These are phyloP conservation scores for Neopelma chrysocephalum DNA, from an alignment of 2,797 vertebrate genomes.

Conservation along the genomic window DNA sequence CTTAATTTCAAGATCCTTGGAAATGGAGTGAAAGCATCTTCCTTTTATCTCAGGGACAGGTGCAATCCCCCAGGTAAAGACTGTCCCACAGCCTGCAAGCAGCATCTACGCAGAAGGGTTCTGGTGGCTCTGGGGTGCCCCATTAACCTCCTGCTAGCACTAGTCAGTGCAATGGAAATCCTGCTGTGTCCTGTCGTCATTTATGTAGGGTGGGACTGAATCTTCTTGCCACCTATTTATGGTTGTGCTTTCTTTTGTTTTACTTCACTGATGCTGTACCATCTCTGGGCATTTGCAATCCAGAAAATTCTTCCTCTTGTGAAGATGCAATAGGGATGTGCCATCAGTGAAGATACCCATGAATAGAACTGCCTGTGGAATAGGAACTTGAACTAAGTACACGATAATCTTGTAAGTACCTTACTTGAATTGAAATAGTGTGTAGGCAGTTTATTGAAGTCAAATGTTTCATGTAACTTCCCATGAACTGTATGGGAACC, in stretches of 20 bases:
- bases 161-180: neutral
- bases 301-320: neutral
- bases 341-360: neutral
- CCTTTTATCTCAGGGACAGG: neutral
- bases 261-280: neutral
- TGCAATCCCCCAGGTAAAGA: neutral
- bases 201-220: neutral
- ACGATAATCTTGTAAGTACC: neutral
- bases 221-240: neutral
- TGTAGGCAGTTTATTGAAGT: neutral
- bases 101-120: neutral
- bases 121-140: accelerated
- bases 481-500: neutral
- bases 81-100: neutral
- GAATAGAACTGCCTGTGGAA: neutral
- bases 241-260: neutral
- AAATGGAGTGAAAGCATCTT: accelerated
- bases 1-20: neutral
- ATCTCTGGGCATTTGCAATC: neutral
- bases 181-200: accelerated
- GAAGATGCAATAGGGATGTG: neutral
- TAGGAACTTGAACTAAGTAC: neutral
- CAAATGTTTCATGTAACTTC: neutral
- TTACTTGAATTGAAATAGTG: neutral
- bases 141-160: neutral